Conservation (phyloP, 2,888 invertebrate species). For the Dryomyza anilis region DNA sequence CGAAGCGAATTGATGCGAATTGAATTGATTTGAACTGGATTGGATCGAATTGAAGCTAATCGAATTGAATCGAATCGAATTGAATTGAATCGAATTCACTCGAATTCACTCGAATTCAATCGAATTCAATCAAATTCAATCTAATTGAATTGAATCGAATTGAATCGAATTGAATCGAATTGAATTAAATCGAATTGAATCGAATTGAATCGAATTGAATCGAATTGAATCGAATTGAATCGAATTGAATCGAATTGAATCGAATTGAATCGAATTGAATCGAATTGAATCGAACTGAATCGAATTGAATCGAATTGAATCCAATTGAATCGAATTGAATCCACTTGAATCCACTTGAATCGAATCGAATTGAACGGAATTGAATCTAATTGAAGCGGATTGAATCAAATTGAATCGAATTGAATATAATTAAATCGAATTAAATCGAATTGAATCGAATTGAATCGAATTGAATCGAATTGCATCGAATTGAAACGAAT, state of each 20-base stretch:
- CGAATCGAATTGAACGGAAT: no score
- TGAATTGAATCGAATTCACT: background rate
- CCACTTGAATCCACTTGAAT: no score
- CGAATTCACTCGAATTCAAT: background rate
- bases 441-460: background rate
- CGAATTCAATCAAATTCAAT: background rate
- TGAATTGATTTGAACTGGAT: background rate
- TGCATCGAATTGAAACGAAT: background rate
- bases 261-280: background rate
- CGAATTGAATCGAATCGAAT: background rate
- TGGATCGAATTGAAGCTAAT: background rate
- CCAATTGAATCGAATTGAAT: background rate
- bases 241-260: background rate
- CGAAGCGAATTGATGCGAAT: background rate
- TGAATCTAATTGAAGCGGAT: no score
- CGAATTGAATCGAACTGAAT: background rate
- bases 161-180: background rate
- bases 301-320: background rate
- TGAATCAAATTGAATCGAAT: no score
- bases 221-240: background rate
- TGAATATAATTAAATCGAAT: background rate
- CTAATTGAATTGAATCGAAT: background rate
- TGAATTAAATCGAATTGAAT: background rate
- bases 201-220: background rate
- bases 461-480: background rate